Evolutionary conservation across 2,888 invertebrate genomes (phyloP), one percentile per base, ranked within the genome.

Genomic region (Yponomeuta evonymella): DNA sequence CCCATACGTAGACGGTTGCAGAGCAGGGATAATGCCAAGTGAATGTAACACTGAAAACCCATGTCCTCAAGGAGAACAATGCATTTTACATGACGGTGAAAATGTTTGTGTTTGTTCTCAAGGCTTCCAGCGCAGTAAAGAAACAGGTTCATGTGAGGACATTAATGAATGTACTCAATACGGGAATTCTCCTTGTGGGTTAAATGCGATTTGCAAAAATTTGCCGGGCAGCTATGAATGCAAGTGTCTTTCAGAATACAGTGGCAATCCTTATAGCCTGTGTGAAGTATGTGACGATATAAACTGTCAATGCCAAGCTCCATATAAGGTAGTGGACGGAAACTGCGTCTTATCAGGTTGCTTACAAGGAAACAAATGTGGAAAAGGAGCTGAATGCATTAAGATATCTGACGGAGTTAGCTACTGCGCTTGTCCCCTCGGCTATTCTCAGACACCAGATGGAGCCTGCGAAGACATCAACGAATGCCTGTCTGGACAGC

Each of bases 151-250:
- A 81, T 98, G 98, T 86, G 93, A 96, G 79, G 98, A 98, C 84
- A 93, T 96, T 71, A 96, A 98, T 80, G 98, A 98, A 86, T 98
- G 98, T 80, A 94, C 94, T 4, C 95, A 95, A 77, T 91, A 94
- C 48, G 95, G 95, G 71, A 96, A 96, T 76, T 94, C 96, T 2
- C 95, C 96, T 29, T 98, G 98, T 85, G 98, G 98, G 0, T 87
- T 96, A 36, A 97, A 97, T 85, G 97, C 98, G 0, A 94, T 97
- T 72, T 98, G 98, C 81, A 97, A 97, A 83, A 98, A 98, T 88
- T 89, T 98, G 70, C 98, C 98, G 0, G 98, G 98, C 68, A 97
- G 97, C 81, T 98, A 98, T 81, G 97, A 97, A 86, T 98, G 98
- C 78, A 96, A 96, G 79, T 98, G 98, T 79, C 96, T 97, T 0